Percentiles rank a stretch among this genome's conserved stretches.
phyloP scores from a whole-genome alignment of 2,113 vertebrate genomes.

The Hemibagrus wyckioides region DNA sequence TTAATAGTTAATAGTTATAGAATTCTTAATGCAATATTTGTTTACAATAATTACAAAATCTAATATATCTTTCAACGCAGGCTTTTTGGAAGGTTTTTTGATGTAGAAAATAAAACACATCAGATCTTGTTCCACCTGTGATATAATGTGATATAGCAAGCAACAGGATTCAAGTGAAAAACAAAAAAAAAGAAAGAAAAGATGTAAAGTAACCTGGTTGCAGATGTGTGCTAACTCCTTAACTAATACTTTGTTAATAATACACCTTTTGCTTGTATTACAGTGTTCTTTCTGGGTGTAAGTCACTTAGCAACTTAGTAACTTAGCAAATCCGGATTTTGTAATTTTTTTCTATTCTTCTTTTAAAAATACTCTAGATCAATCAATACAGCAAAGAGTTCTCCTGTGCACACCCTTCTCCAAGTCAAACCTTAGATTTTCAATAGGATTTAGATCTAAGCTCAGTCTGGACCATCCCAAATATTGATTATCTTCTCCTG shows the following conservation, averaged over 20 bases:
- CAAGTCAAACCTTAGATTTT: not conserved
- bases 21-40: not conserved
- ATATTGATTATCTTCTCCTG: not conserved
- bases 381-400: not conserved
- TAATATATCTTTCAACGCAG: not conserved
- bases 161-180: not conserved
- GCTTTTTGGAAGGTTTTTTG: not conserved
- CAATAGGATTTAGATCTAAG: slow-evolving; percentile 2
- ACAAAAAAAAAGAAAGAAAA: not conserved
- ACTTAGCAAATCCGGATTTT: not conserved
- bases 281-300: not conserved
- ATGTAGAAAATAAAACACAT: not conserved
- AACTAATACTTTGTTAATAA: not conserved
- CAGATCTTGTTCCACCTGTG: not conserved
- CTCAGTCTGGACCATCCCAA: not conserved
- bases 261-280: not conserved
- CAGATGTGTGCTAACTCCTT: not conserved
- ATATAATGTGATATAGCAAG: not conserved
- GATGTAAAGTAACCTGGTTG: not conserved
- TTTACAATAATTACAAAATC: not conserved
- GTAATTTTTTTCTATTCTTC: not conserved
- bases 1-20: not conserved
- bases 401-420: not conserved
- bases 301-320: not conserved
- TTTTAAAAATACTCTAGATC: not conserved